phyloP scores from a whole-genome alignment of 2,113 vertebrate genomes.

The Protobothrops mucrosquamatus region DNA sequence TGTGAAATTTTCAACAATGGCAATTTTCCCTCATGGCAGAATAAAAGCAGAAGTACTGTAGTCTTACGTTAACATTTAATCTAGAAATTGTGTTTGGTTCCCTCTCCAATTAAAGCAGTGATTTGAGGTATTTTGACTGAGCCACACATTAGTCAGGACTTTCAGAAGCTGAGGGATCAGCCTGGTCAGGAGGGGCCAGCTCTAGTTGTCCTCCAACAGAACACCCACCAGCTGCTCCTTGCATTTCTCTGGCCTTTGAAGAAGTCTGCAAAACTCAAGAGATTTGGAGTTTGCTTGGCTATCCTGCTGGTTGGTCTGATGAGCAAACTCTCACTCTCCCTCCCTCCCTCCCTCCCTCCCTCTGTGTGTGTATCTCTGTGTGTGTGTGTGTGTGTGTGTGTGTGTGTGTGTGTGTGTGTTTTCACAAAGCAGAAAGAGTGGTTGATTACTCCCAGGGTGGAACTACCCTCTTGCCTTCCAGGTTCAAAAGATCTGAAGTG shows the following conservation, averaged over 20 bases:
- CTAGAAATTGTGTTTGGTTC: slow-evolving; percentile 31
- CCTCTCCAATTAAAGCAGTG: slow-evolving; percentile 26
- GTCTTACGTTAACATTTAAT: slow-evolving; percentile 31
- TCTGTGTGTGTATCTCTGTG: neutral
- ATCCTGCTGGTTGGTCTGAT: neutral
- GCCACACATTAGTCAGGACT: neutral
- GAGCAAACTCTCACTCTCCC: neutral
- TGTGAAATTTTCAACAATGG: slow-evolving; percentile 45
- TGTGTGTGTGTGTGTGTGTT: neutral
- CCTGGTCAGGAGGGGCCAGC: neutral
- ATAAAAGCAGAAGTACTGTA: slow-evolving; percentile 13
- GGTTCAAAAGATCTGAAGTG: neutral
- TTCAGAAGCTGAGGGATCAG: slow-evolving; percentile 5
- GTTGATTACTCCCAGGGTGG: neutral
- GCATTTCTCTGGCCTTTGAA: neutral
- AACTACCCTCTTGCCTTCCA: neutral
- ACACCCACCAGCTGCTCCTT: slow-evolving; percentile 7
- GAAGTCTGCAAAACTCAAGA: slow-evolving; percentile 1
- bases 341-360: no score
- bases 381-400: neutral
- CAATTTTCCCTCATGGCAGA: slow-evolving; percentile 44
- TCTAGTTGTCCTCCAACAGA: slow-evolving; percentile 5
- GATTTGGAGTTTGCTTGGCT: slow-evolving; percentile 2
- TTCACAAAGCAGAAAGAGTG: neutral
- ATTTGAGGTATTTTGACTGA: slow-evolving; percentile 20